Evolutionary conservation across 1,140 invertebrate species (phyloP), one percentile per base, ranked within the genome.

Genomic region (Penaeus vannamei): DNA sequence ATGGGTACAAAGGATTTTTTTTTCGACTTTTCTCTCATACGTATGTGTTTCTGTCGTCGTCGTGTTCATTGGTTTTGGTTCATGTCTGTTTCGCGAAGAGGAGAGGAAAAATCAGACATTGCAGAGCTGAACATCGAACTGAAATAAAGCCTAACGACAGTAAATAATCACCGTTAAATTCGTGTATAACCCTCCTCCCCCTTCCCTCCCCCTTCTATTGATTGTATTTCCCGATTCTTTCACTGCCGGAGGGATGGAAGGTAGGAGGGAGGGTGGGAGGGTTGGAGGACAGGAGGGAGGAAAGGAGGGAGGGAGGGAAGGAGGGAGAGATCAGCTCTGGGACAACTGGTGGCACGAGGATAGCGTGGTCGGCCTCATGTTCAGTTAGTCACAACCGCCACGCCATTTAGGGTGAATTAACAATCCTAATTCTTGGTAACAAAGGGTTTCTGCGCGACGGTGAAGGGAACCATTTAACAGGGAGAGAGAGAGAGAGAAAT

Each of bases 201-300:
- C 82, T 36, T 36, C 29, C 23, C 32, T 62, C 84, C 64, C 62
- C 29, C 20, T 80, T 64, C 85, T 86, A 86, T 86, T 86, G 85
- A 86, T 86, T 86, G 85, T 86, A 86, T 86, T 86, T 64, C 76
- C 76, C 32, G 76, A 86, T 86, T 86, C 85, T 86, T 86, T 86
- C 85, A 86, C 66, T 86, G 76, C 53, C 76, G 53, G 72, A 42
- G 36, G 60, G 61, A 32, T 32, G n/a, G 76, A 36, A 60, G 17
- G 85, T 4, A 42, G 36, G 36, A 7, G 3, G 36, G 83, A 76
- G 85, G 36, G 69, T 7, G 36, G 36, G 36, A 42, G 83, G 59
- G 85, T 17, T 26, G 32, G 23, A 77, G 42, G n/a, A 36, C 8
- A 59, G 60, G 76, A n/a, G 76, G 29, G 66, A 53, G 20, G 42